Evolutionary conservation across 2,797 vertebrate species (phyloP).

Genomic region (Psittacula echo): DNA sequence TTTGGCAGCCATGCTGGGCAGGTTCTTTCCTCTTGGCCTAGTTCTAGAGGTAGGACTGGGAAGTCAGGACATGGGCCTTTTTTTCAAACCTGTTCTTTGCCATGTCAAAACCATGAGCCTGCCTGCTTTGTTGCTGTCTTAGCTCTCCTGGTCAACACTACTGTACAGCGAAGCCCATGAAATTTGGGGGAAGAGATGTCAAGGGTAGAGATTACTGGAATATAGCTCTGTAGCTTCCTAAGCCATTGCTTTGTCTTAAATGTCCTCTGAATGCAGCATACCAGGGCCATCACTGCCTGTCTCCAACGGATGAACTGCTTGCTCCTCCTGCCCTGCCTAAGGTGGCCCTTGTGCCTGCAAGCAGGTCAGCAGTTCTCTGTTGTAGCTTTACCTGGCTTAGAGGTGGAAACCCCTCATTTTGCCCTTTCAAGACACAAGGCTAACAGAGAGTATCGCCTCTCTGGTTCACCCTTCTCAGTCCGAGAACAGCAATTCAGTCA

Average conservation of each 20-base stretch:
- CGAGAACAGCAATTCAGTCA: not conserved
- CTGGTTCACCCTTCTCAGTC: not conserved
- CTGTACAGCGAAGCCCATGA: not conserved
- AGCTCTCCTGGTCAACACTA: not conserved
- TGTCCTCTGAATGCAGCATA: not conserved
- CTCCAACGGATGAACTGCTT: not conserved
- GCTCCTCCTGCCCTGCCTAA: not conserved
- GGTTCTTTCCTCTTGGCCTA: not conserved
- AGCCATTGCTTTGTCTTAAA: not conserved
- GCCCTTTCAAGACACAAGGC: not conserved
- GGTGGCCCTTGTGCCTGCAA: not conserved
- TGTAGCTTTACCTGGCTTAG: not conserved
- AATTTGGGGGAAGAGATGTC: not conserved
- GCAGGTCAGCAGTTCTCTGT: not conserved
- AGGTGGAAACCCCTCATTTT: not conserved
- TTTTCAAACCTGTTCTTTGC: not conserved
- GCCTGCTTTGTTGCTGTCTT: not conserved
- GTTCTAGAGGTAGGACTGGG: not conserved
- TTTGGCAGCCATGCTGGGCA: not conserved
- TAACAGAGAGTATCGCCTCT: not conserved
- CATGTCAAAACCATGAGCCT: not conserved
- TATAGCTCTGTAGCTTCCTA: not conserved
- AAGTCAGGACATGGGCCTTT: not conserved
- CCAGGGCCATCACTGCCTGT: fast-evolving
- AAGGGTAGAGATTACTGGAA: not conserved